Evolutionary conservation across 2,888 invertebrate genomes (phyloP), one percentile per base, ranked within the genome.

Genomic region (Neoscelio sp.): DNA sequence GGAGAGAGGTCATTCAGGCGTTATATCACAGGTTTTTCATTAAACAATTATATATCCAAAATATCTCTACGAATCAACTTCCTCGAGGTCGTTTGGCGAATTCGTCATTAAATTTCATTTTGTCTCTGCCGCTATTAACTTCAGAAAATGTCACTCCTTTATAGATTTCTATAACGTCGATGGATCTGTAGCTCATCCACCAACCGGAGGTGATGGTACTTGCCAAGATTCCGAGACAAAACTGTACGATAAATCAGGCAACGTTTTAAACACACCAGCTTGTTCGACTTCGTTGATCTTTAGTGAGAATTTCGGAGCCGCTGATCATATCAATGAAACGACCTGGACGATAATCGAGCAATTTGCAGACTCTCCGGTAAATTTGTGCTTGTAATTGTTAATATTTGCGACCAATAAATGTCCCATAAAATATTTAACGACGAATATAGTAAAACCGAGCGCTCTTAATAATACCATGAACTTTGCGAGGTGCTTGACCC

Each of bases 251-350:
- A 5, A 23, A 4, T 15, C 35, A 20, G 65, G 56, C 15, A 46
- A 71, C 17, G 7, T 7, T 2, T 90, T 7, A 87, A 10, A 91
- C 90, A 0, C 90, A 89, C 15, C 86, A 40, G 6, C 18, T 30
- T 94, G 94, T 83, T 89, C 91, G 15, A 93, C 93, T 0, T 92
- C 93, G 80, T 86, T 94, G 26, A 89, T 96, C 23, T 95, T 95
- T 74, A 91, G 93, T 73, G 94, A 94, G 17, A 91, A 93, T 50
- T 95, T 95, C 82, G 91, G 92, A 58, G 82, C 84, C 2, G 85
- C 83, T 0, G 83, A 92, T 74, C 90, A 91, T 0, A 44, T 85
- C 0, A 84, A 92, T 68, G 90, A 91, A 0, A 91, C 91, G n/a
- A 89, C 91, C 18, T 94, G 93, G 94, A 92, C 90, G 4, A 91